Evolutionary conservation across 2,888 invertebrate genomes (phyloP).

Genomic region (Drosophila birchii): DNA sequence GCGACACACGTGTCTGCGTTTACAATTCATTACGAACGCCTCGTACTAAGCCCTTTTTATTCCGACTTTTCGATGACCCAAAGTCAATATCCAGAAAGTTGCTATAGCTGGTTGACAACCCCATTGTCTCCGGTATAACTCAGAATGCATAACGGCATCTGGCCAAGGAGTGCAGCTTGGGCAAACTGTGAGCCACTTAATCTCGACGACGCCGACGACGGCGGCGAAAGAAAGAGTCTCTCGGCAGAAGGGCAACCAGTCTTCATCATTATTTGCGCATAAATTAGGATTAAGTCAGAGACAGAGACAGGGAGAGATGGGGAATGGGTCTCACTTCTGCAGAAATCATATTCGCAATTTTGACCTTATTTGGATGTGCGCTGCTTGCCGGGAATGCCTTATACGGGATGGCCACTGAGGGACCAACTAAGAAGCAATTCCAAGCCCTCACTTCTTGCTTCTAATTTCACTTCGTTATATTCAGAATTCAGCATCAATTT

Average conservation of each 20-base stretch:
- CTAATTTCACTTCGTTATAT: constrained; percentile 31
- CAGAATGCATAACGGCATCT: constrained; percentile 71
- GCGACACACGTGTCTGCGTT: constrained; percentile 72
- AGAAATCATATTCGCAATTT: constrained; percentile 76
- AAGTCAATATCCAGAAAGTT: constrained; percentile 59
- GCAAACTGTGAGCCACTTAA: constrained; percentile 76
- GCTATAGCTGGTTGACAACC: constrained; percentile 56
- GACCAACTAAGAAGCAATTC: constrained; percentile 44
- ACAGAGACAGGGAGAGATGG: background rate
- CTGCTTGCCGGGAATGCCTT: constrained; percentile 51
- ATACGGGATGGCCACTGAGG: constrained; percentile 55
- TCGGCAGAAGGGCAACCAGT: constrained; percentile 61
- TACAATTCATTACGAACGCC: constrained; percentile 75
- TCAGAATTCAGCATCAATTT: constrained; percentile 20
- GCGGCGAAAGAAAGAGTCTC: constrained; percentile 33
- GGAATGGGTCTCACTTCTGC: constrained; percentile 49
- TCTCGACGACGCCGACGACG: constrained; percentile 53
- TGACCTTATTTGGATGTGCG: constrained; percentile 67
- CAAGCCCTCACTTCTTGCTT: background rate
- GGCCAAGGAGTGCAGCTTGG: constrained; percentile 42
- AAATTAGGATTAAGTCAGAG: constrained; percentile 74
- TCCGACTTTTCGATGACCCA: constrained; percentile 55
- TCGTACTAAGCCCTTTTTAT: constrained; percentile 40
- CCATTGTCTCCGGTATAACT: constrained; percentile 47
- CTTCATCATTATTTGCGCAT: constrained; percentile 81